Evolutionary conservation across 2,888 invertebrate genomes (phyloP), one percentile per base, ranked within the genome.

Genomic region (Drosophila borealis): DNA sequence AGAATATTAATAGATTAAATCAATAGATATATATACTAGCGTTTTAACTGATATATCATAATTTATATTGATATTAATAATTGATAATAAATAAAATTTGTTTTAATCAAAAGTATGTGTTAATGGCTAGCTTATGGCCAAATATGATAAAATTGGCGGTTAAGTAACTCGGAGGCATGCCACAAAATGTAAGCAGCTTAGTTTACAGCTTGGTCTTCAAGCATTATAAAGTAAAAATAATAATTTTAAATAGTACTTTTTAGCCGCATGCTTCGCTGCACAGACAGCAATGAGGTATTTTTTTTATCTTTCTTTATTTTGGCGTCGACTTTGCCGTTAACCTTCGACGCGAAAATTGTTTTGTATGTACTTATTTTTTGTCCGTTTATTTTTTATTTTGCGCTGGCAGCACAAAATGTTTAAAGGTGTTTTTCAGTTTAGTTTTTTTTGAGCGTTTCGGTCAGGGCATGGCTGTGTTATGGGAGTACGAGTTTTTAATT

Each of bases 301-400:
- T 41, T 48, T 60, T 44, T 55, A 62, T 56, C 41, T 62, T 62
- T 70, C 46, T 60, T 64, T 50, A 68, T 73, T 79, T 69, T 63
- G 34, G 49, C 57, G 57, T 65, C 70, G 64, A 62, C 66, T 79
- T 80, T 61, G 82, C 48, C 49, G 68, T 78, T 86, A 84, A 84
- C 84, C 84, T 84, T 84, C 89, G 64, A 67, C 69, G 74, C 70
- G 60, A 74, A 74, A 88, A 77, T 65, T 68, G 51, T 68, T 84
- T 81, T 68, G 60, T 66, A 46, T 56, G 59, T 71, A 59, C 64
- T 62, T 74, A 78, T 65, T 60, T 67, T 48, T 44, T 55, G 29
- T 9, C n/a, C 17, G 29, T 50, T 9, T n/a, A 34, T 44, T 39
- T 42, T 46, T 44, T n/a, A 39, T 50, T 63, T 61, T 50, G 41